Percentiles rank a stretch among this genome's conserved stretches.
phyloP scores from a whole-genome alignment of 1,140 invertebrate species.

The Atta texana region DNA sequence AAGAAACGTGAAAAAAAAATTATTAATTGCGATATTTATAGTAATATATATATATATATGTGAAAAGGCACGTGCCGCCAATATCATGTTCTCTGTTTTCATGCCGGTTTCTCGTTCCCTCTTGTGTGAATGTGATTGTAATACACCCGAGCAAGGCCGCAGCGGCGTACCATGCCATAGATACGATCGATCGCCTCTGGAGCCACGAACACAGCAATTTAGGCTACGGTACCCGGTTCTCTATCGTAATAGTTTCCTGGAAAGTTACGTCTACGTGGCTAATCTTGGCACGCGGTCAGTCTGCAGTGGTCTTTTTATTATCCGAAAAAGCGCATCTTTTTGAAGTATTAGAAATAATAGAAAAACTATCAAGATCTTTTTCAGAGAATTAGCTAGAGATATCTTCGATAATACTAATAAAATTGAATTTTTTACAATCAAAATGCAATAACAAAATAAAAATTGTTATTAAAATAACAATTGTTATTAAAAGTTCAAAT shows the following conservation, averaged over 20 bases:
- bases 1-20: neutral
- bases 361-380: neutral
- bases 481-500: neutral
- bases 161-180: conserved; percentile 60
- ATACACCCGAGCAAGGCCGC: conserved; percentile 73
- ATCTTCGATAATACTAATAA: neutral
- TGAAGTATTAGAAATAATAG: neutral
- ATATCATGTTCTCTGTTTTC: conserved; percentile 40
- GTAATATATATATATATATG: neutral
- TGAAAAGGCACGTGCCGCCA: conserved; percentile 68
- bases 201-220: conserved; percentile 68
- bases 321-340: conserved; percentile 6
- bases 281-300: conserved; percentile 38
- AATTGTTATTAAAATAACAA: neutral
- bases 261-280: conserved; percentile 66
- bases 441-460: neutral
- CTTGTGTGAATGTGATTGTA: conserved; percentile 61
- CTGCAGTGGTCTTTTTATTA: conserved; percentile 28
- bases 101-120: conserved; percentile 39
- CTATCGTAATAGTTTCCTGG: conserved; percentile 71
- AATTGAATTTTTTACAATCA: neutral
- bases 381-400: neutral
- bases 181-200: conserved; percentile 74
- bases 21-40: conserved; percentile 43
- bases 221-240: conserved; percentile 59